Percentiles rank a stretch among this genome's conserved stretches.
phyloP scores from a whole-genome alignment of 2,797 vertebrate genomes.

The Paramormyrops hopkinsi region DNA sequence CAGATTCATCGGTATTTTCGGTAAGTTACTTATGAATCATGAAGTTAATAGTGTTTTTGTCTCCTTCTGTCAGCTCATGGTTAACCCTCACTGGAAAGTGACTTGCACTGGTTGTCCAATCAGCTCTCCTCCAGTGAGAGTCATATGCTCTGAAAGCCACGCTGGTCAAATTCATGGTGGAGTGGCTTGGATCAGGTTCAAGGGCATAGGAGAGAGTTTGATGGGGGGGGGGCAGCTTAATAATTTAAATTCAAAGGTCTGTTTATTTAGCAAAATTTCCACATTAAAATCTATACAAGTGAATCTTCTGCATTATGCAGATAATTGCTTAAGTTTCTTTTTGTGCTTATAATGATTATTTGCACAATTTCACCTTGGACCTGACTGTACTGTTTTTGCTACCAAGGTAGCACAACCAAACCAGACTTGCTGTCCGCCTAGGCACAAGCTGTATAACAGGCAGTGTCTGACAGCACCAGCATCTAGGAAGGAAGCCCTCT shows the following conservation, averaged over 20 bases:
- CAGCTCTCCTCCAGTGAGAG: neutral
- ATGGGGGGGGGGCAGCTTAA: neutral
- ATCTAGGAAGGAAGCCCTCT: constrained; percentile 30
- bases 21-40: neutral
- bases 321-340: neutral
- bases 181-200: neutral
- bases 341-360: neutral
- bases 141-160: neutral
- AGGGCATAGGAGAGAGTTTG: neutral
- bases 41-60: neutral
- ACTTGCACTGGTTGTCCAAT: neutral
- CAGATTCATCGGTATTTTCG: neutral
- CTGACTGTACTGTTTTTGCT: constrained; percentile 33
- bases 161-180: neutral
- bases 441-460: neutral
- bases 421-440: constrained; percentile 36
- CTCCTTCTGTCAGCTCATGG: neutral
- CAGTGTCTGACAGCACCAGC: neutral
- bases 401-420: constrained; percentile 42
- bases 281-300: neutral
- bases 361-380: neutral
- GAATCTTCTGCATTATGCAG: neutral
- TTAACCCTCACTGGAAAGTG: neutral
- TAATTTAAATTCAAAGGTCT: neutral
- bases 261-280: neutral